Percentiles rank a stretch among this genome's conserved stretches.
phyloP scores from a whole-genome alignment of 2,888 invertebrate species.

The Lasioglossum vierecki region DNA sequence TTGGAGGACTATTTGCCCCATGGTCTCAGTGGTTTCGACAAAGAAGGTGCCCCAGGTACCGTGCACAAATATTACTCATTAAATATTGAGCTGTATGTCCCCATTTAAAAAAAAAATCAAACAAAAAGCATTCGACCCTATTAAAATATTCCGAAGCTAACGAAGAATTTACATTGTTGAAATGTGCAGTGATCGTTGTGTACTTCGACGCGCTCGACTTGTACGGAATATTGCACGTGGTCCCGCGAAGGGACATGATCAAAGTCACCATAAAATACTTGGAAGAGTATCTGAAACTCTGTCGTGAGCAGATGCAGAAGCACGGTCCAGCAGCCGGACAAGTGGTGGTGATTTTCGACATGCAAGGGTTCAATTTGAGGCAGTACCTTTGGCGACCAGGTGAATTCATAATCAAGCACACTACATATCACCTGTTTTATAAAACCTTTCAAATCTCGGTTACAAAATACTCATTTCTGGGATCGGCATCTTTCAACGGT shows the following conservation, averaged over 20 bases:
- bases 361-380: slow-evolving; percentile 91
- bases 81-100: neutral
- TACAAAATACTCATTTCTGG: neutral
- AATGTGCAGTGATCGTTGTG: slow-evolving; percentile 88
- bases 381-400: slow-evolving; percentile 95
- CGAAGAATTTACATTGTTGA: neutral
- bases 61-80: neutral
- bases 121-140: neutral
- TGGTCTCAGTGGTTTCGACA: slow-evolving; percentile 92
- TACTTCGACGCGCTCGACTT: slow-evolving; percentile 93
- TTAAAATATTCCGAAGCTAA: neutral
- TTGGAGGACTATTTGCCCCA: slow-evolving; percentile 90
- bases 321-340: slow-evolving; percentile 88
- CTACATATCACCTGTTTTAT: neutral
- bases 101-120: neutral
- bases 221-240: slow-evolving; percentile 91
- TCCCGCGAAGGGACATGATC: slow-evolving; percentile 90
- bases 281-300: slow-evolving; percentile 88
- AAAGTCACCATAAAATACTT: slow-evolving; percentile 88
- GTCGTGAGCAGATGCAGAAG: slow-evolving; percentile 86
- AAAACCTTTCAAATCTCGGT: neutral
- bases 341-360: slow-evolving; percentile 90
- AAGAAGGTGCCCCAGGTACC: slow-evolving; percentile 91
- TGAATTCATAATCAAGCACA: slow-evolving; percentile 70
- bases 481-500: neutral